Evolutionary conservation across 2,113 vertebrate genomes (phyloP).

Genomic region (Chaetops frenatus): DNA sequence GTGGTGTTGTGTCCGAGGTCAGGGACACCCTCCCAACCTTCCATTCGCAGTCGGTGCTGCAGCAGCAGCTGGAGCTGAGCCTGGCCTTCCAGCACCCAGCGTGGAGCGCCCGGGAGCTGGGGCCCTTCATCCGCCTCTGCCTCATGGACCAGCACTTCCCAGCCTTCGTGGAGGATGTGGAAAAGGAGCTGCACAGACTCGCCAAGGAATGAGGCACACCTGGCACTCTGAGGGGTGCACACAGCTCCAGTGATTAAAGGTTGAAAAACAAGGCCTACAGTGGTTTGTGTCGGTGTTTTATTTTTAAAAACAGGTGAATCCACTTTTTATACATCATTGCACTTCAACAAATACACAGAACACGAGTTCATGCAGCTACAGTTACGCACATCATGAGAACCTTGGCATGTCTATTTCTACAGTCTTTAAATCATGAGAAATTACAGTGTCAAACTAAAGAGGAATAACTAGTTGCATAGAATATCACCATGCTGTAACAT

Average conservation of each 20-base stretch:
- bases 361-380: conserved; percentile 95
- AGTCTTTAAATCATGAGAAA: conserved; percentile 77
- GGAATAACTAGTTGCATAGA: conserved; percentile 96
- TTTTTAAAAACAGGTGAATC: conserved; percentile 96
- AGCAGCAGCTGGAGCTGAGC: conserved; percentile 55
- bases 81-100: conserved; percentile 4
- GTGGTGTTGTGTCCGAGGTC: fast-evolving
- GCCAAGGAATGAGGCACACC: conserved; percentile 47
- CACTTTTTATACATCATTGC: conserved; percentile 91
- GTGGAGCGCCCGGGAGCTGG: conserved; percentile 67
- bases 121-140: conserved; percentile 79
- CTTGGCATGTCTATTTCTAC: conserved; percentile 81
- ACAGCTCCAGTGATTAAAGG: neutral
- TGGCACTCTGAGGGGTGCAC: fast-evolving
- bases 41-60: conserved; percentile 73
- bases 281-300: conserved; percentile 77
- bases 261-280: neutral
- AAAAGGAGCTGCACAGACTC: conserved; percentile 80
- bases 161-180: conserved; percentile 86
- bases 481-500: conserved; percentile 93
- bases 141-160: conserved; percentile 86
- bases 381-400: conserved; percentile 81
- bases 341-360: conserved; percentile 90
- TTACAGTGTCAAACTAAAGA: conserved; percentile 83
- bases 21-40: neutral